Conservation (phyloP, 2,888 invertebrate species). For the Nowickia ferox region DNA sequence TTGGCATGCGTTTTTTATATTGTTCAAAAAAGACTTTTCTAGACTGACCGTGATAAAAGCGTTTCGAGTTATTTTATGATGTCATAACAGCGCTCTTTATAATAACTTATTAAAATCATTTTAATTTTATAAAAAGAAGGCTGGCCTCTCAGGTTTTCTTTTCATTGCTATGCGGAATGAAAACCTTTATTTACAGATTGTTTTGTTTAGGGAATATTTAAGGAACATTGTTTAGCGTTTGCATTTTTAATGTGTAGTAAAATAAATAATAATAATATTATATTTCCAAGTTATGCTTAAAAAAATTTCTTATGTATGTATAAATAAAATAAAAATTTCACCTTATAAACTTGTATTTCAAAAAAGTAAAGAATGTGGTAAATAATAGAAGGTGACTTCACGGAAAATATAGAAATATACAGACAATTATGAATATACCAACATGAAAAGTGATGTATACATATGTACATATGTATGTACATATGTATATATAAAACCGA, state of each 20-base stretch:
- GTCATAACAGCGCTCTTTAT: conserved; percentile 2
- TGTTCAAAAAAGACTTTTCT: conserved; percentile 94
- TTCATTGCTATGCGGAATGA: conserved; percentile 22
- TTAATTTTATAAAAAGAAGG: conserved; percentile 23
- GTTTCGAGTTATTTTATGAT: not conserved
- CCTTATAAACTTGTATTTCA: conserved; percentile 9
- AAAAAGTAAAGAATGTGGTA: too few relatives aligned
- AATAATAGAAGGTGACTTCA: too few relatives aligned
- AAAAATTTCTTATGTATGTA: conserved; percentile 31
- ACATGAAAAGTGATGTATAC: too few relatives aligned
- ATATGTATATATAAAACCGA: too few relatives aligned
- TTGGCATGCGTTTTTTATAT: conserved; percentile 96
- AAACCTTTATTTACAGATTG: conserved; percentile 56
- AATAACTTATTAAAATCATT: not conserved
- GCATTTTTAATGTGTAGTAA: conserved; percentile 61
- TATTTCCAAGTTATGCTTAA: conserved; percentile 53
- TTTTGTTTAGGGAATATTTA: conserved; percentile 64
- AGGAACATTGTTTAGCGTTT: conserved; percentile 52
- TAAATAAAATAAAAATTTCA: conserved; percentile 56
- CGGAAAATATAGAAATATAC: too few relatives aligned
- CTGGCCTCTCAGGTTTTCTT: conserved; percentile 53
- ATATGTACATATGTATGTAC: too few relatives aligned
- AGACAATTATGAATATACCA: too few relatives aligned
- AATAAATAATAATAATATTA: conserved; percentile 33
- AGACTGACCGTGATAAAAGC: conserved; percentile 74